Base-by-base conservation (phyloP, 2,888 invertebrate species). In the Pollenia angustigena region DNA sequence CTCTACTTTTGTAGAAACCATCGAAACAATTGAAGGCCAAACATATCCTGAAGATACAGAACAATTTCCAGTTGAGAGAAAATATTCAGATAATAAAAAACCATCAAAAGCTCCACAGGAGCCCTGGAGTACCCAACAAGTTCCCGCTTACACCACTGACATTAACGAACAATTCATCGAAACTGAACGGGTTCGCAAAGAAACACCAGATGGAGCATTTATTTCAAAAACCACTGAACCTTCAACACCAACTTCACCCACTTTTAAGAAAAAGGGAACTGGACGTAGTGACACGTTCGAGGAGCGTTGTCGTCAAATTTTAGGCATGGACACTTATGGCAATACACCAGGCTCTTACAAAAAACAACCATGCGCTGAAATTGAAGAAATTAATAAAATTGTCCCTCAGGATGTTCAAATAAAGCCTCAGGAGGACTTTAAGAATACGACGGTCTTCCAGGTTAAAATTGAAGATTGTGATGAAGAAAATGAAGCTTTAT, bases 241-340 rank as follows among this genome's bases (percentile, higher is more conserved):
- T 9, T 78, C 88, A 16, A 85, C 87, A 14, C 89, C 90, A n/a
- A 89, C 87, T 14, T 89, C 90, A 6, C 91, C 93, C 0, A 95
- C 94, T 88, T 91, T 87, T 60, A 90, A 93, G 40, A 95, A 95
- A 88, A 95, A 95, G 54, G 95, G 95, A 1, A 91, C 95, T 50
- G 95, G 94, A 88, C 94, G 96, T 89, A 95, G 95, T 52, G 96
- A 96, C 92, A 96, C 96, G 1, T 96, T 96, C 88, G 96, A 96
- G 91, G 96, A 96, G 91, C 94, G 96, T 48, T 96, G 96, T 88
- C 94, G 95, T 52, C 95, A 96, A 90, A 96, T 96, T 89, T 93
- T 96, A 54, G 96, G 96, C 4, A 95, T 96, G 94, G 91, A 93
- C 81, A 90, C 89, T 56, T 91, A 92, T 85, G 92, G 92, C 7